These are phyloP conservation scores for Cairina moschata DNA, from an alignment of 2,113 vertebrate species.

Conservation along the genomic window DNA sequence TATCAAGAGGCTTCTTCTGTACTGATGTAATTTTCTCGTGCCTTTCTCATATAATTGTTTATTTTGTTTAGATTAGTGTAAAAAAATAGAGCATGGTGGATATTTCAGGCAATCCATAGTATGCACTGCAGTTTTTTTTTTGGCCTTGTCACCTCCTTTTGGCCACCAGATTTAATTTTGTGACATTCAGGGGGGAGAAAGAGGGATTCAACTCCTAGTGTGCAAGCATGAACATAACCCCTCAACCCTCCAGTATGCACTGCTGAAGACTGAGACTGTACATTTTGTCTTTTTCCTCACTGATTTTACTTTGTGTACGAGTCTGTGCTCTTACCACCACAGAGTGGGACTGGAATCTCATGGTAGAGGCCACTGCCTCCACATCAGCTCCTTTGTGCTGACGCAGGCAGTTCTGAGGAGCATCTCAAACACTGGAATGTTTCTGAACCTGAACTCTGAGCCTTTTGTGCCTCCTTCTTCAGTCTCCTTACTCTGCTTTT, in stretches of 20 bases:
- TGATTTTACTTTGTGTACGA: background rate
- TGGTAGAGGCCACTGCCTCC: background rate
- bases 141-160: background rate
- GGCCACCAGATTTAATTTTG: background rate
- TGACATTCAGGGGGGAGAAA: fast-evolving
- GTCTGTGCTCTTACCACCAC: background rate
- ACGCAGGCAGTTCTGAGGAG: background rate
- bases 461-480: background rate
- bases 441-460: conserved; percentile 8
- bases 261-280: background rate
- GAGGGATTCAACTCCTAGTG: background rate
- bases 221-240: background rate
- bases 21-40: conserved; percentile 7
- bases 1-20: background rate
- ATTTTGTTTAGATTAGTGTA: conserved; percentile 20
- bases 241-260: fast-evolving
- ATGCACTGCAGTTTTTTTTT: background rate
- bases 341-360: background rate
- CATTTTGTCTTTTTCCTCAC: background rate
- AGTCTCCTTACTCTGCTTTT: background rate
- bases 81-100: conserved; percentile 5
- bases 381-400: background rate
- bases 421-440: background rate
- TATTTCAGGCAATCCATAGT: conserved; percentile 3
- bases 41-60: conserved; percentile 11